Base-by-base conservation (phyloP, 2,797 vertebrate species). In the Malurus splendens region DNA sequence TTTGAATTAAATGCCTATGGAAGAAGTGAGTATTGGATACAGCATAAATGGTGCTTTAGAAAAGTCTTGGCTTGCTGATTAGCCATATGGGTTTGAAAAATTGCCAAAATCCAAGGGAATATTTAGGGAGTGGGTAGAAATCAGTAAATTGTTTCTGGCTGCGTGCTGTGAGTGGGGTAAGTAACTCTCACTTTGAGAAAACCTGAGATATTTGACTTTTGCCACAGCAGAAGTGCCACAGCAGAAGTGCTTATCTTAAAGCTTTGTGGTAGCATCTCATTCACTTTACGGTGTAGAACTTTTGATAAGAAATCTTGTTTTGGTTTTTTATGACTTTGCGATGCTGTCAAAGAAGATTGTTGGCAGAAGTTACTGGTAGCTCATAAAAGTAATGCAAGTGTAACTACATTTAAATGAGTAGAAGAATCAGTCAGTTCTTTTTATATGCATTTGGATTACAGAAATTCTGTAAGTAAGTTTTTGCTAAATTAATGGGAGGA, bases 201-300 rank as follows among this genome's bases (percentile, higher is more conserved):
- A 74, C 16, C 38, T 30, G 60, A 48, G 61, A 60, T 52, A 60
- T 71, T 55, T 33, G 30, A 62, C 33, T 79, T 70, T 32, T 59
- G 32, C 9, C 36, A 12, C 36, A 36, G 36, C 36, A 33, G 33
- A 48, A 0, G 0, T 74, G 42, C 45, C 3, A 0, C 38, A 45
- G 47, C 45, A 67, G 24, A 59, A 76, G 14, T 42, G 27, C 23
- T 70, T 79, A 17, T 52, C 52, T 64, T 57, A n/a, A 60, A 87
- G 30, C 10, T 47, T 36, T 74, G 41, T 77, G 50, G 39, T 67
- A 77, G 41, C 51, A 56, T 64, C 33, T 77, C 7, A 8, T 41
- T 71, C 27, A 33, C 30, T 86, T 90, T 27, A 42, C 18, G 60
- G 61, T 7, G 41, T 41, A 64, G 73, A 86, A 62, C n/a, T 20